Evolutionary conservation across 2,797 vertebrate species (phyloP), one percentile per base, ranked within the genome.

Genomic region (Stomatorhinus walkeri): DNA sequence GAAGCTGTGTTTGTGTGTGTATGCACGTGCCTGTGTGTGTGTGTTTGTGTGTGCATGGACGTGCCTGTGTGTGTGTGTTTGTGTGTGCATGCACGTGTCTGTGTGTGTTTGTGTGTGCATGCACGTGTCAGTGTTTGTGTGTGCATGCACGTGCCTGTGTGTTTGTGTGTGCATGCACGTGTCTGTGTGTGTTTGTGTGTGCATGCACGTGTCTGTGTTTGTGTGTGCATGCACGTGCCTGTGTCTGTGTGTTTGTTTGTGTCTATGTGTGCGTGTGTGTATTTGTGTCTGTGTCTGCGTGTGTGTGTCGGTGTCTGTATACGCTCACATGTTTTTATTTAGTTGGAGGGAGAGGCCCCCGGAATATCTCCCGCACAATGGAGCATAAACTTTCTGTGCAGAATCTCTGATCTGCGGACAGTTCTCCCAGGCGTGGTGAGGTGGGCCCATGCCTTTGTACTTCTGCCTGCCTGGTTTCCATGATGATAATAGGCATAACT

Each of bases 401-500:
- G 83, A 92, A 91, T 93, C 90, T 91, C 89, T 76, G 92, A 92
- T 89, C 43, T 89, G 28, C 48, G 88, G 46, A 89, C 91, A 91
- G 83, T 52, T 89, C 85, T 90, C 87, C 89, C 85, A 87, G 87
- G 88, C 89, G 87, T 36, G 84, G 85, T 64, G 68, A 88, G 76
- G 83, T 83, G 46, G 14, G 87, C 48, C 84, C 9, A 89, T 89
- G 91, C 92, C 92, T 92, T 92, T 92, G 88, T 93, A 81, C 92
- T 46, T 89, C 93, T 72, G 89, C 93, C 91, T 90, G 88, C 91
- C 91, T 92, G 90, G 95, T 95, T 95, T 94, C 95, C 94, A 95
- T 95, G 94, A 94, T 93, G 89, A 95, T 95, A 94, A 94, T 93
- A 91, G 93, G 92, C 93, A 94, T 93, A 93, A 94, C 91, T 90